Evolutionary conservation across 2,113 vertebrate genomes (phyloP), one percentile per base, ranked within the genome.

Genomic region (Dryoscopus gambensis): DNA sequence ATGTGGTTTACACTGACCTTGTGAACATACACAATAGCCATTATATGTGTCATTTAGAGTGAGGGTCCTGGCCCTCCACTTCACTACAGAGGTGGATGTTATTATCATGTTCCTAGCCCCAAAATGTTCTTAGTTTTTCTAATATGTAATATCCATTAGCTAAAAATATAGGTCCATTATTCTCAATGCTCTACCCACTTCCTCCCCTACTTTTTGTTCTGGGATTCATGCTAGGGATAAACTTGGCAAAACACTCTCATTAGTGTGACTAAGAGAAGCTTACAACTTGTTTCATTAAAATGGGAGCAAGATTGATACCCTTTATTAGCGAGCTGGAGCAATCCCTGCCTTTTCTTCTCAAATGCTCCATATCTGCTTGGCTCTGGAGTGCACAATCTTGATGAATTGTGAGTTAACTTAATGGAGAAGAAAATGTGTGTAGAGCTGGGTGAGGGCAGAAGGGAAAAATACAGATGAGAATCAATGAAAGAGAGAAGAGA

Each of bases 371-470:
- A 95, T 93, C 97, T 97, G 84, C 95, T 96, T 92, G 89, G 95
- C 93, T 97, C 90, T 88, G 86, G 91, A 87, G 90, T 74, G 89
- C 78, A 87, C 81, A 74, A 8, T 85, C 94, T 95, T 95, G 96
- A 97, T 97, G 84, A 95, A 97, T 97, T 97, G 89, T 95, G 91
- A 92, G 95, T 93, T 97, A 96, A 97, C 93, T 97, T 97, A 97
- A 97, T 97, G 95, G 95, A 93, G 90, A 91, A 84, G 88, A 97
- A 97, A 97, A 96, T 97, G 90, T 89, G 89, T 93, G 83, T 84
- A 60, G 92, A 86, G 89, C 87, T 83, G 81, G 84, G 63, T 46
- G 94, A 76, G 65, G 81, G 84, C 91, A 92, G 95, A 92, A 95
- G 81, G 92, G 86, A 90, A 93, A 97, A 96, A 91, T 91, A 88